Conservation (phyloP, 2,888 invertebrate species). For the Rapana venosa region DNA sequence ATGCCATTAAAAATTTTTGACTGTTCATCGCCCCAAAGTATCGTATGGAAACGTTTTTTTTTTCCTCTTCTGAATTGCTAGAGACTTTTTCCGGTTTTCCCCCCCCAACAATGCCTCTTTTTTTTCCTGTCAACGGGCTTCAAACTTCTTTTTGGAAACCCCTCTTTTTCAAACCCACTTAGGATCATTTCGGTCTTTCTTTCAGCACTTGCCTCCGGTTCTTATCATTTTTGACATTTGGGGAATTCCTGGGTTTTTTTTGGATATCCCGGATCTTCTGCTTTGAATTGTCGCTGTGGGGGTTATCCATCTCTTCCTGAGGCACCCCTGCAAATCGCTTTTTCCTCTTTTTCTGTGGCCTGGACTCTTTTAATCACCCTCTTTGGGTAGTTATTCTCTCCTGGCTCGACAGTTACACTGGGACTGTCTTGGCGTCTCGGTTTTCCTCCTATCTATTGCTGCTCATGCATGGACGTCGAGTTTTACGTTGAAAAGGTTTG, state of each 20-base stretch:
- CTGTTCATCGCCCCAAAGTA: background rate
- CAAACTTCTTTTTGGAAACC: background rate
- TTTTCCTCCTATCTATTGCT: background rate
- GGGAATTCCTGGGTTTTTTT: background rate
- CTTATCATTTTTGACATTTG: background rate
- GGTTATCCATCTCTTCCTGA: background rate
- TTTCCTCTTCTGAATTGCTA: background rate
- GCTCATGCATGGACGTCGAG: background rate
- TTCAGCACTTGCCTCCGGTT: background rate
- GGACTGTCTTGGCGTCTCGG: background rate
- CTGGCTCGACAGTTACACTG: background rate
- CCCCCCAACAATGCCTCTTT: conserved; percentile 3
- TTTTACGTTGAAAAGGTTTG: background rate
- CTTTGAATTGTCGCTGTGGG: background rate
- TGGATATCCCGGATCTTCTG: background rate
- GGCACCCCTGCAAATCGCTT: background rate
- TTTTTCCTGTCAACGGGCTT: background rate
- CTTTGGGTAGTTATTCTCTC: background rate
- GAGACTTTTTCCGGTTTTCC: conserved; percentile 16
- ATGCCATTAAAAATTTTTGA: background rate
- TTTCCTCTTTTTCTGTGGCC: background rate
- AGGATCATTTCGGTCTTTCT: background rate
- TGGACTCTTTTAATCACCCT: background rate
- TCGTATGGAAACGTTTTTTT: background rate
- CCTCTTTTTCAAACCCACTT: background rate